Percentiles rank a stretch among this genome's conserved stretches.
Evolutionary conservation across 2,888 invertebrate genomes (phyloP).

Genomic region (Rhamphomyia laevipes): DNA sequence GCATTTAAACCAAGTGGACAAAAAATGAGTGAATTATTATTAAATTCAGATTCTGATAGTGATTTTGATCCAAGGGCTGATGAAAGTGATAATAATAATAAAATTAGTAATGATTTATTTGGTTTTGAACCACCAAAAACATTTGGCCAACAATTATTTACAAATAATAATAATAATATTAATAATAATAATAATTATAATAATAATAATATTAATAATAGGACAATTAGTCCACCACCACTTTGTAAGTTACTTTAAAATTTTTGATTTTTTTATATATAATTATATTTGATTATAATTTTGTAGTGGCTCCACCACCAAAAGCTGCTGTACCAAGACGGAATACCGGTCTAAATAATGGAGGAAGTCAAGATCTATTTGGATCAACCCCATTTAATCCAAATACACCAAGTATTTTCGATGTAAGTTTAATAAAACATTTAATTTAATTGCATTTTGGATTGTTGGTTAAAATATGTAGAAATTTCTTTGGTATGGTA

Average conservation of each 20-base stretch:
- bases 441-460: background rate
- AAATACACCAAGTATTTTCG: constrained; percentile 31
- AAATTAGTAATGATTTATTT: constrained; percentile 33
- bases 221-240: constrained; percentile 46
- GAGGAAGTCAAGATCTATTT: constrained; percentile 60
- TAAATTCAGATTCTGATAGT: constrained; percentile 69
- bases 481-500: background rate
- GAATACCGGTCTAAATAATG: constrained; percentile 22
- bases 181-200: constrained; percentile 26
- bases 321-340: constrained; percentile 54
- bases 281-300: constrained; percentile 2
- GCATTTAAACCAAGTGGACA: constrained; percentile 53
- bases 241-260: constrained; percentile 46
- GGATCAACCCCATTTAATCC: constrained; percentile 61
- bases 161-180: constrained; percentile 31
- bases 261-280: background rate
- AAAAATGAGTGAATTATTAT: constrained; percentile 61
- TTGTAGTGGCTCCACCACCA: constrained; percentile 80
- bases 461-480: no score
- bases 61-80: constrained; percentile 84
- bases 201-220: constrained; percentile 18
- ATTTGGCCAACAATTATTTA: constrained; percentile 39
- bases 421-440: constrained; percentile 24
- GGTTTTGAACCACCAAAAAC: constrained; percentile 37
- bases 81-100: constrained; percentile 42